Evolutionary conservation across 2,888 invertebrate genomes (phyloP).

Genomic region (Ornithoptera priamus): DNA sequence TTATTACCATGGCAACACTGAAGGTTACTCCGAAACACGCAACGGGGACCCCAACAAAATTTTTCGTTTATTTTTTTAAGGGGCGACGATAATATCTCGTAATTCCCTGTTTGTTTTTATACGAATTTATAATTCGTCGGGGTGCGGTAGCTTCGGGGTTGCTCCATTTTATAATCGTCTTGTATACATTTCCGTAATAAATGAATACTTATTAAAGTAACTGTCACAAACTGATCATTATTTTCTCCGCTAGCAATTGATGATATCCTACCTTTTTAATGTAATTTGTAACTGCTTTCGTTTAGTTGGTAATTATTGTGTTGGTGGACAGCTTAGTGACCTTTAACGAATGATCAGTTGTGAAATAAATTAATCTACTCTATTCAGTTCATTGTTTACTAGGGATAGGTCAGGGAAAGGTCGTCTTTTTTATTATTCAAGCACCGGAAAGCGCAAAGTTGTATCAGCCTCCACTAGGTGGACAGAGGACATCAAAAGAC

Average conservation of each 20-base stretch:
- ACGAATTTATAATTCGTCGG: conserved; percentile 32
- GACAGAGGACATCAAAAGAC: too few relatives aligned
- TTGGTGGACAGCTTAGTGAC: neutral
- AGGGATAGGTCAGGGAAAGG: too few relatives aligned
- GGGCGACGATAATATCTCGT: conserved; percentile 31
- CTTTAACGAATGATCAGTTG: neutral
- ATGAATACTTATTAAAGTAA: conserved; percentile 5
- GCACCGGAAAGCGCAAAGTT: too few relatives aligned
- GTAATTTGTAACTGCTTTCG: conserved; percentile 10
- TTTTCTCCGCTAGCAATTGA: conserved; percentile 16
- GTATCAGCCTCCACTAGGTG: too few relatives aligned
- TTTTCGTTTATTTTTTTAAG: conserved; percentile 29
- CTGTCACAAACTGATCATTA: conserved; percentile 19
- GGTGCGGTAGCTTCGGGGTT: conserved; percentile 30
- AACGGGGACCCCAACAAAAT: conserved; percentile 22
- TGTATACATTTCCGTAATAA: conserved; percentile 17
- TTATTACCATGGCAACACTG: conserved; percentile 9
- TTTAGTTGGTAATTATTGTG: neutral
- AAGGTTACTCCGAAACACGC: conserved; percentile 15
- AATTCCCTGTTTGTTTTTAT: conserved; percentile 31
- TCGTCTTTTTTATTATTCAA: too few relatives aligned
- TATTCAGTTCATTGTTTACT: too few relatives aligned
- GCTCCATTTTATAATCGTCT: conserved; percentile 14
- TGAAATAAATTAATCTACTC: too few relatives aligned
- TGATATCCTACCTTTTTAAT: conserved; percentile 20